Percentiles rank a stretch among this genome's conserved stretches.
phyloP scores from a whole-genome alignment of 2,797 vertebrate species.

The Helicolenus hilgendorfi region DNA sequence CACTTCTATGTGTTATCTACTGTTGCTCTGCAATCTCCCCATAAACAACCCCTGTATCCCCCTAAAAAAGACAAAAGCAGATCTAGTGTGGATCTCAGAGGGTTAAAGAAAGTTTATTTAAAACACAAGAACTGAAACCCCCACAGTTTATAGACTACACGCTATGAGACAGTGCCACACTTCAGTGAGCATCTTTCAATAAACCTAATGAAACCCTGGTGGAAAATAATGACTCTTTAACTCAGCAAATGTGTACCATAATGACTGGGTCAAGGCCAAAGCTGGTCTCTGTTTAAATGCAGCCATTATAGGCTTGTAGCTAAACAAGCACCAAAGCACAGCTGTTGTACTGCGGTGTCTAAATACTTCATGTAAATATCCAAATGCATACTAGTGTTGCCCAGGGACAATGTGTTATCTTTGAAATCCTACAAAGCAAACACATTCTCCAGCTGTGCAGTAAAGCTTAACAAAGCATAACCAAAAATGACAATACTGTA shows the following conservation, averaged over 20 bases:
- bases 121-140: neutral
- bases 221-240: conserved; percentile 19
- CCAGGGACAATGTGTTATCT: neutral
- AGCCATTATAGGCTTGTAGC: neutral
- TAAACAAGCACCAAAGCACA: conserved; percentile 1
- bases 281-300: neutral
- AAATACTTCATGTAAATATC: neutral
- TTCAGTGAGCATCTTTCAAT: conserved; percentile 17
- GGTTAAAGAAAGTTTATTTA: neutral
- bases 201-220: neutral
- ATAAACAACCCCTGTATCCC: too few species aligned
- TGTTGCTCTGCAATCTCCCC: neutral
- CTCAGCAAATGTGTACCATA: neutral
- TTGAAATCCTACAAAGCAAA: neutral
- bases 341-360: neutral
- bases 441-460: neutral
- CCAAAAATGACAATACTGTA: neutral
- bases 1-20: neutral
- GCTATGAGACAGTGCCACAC: neutral
- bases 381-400: neutral
- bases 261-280: neutral
- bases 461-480: neutral
- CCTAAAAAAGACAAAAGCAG: too few species aligned
- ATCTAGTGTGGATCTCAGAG: too few species aligned
- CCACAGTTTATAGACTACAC: neutral